These are phyloP conservation scores for Sminthurinus aureus DNA, from an alignment of 2,888 invertebrate species.

Conservation along the genomic window DNA sequence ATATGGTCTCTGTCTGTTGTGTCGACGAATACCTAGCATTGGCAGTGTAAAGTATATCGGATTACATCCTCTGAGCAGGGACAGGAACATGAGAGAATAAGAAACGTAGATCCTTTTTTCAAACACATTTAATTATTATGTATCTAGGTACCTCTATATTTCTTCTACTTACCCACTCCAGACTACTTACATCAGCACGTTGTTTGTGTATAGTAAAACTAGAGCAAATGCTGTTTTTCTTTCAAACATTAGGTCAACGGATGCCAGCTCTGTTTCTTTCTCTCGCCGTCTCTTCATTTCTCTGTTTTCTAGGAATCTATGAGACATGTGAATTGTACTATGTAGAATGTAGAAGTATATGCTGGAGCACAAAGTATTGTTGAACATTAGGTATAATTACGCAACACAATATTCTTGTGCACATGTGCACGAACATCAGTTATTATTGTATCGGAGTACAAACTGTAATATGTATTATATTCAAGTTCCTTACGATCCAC, in stretches of 20 bases:
- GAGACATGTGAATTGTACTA: too few relatives aligned
- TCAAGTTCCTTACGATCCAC: too few relatives aligned
- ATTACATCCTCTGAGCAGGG: conserved; percentile 26
- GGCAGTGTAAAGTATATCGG: conserved; percentile 5
- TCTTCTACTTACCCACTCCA: background rate
- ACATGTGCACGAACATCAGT: too few relatives aligned
- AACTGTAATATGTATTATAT: too few relatives aligned
- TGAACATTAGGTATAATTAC: too few relatives aligned
- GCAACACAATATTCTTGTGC: too few relatives aligned
- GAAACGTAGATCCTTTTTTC: background rate
- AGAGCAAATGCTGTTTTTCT: conserved; percentile 7
- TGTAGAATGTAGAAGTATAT: too few relatives aligned
- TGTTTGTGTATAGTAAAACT: conserved; percentile 1
- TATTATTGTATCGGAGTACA: too few relatives aligned
- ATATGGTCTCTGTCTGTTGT: background rate
- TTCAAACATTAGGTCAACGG: conserved; percentile 20
- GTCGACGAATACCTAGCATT: conserved; percentile 29
- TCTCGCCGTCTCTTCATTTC: too few relatives aligned
- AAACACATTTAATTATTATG: background rate
- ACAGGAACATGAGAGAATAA: conserved; percentile 18
- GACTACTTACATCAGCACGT: background rate
- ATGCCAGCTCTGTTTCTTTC: background rate
- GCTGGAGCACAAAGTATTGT: too few relatives aligned
- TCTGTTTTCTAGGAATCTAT: too few relatives aligned
- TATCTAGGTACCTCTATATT: background rate